Base-by-base conservation (phyloP, 2,797 vertebrate genomes). In the Arrhamphus sclerolepis region DNA sequence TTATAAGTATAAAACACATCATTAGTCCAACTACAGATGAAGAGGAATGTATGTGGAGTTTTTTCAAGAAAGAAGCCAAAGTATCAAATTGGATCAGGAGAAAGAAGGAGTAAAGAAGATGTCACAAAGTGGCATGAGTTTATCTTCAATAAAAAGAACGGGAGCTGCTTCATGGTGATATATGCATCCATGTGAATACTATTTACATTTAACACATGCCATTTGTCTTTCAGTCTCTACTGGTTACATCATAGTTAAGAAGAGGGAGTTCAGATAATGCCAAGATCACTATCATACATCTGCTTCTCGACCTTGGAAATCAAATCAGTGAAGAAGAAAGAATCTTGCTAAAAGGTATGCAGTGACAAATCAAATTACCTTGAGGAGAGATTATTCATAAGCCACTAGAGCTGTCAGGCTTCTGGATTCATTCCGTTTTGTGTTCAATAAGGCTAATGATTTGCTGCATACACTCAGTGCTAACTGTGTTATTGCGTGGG, bases 331-430 rank as follows among this genome's bases (percentile, higher is more conserved):
- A 78, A 77, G 68, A 77, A 72, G 86, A 87, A 10, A 56, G 46
- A 76, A 51, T 78, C 65, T 18, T 38, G 72, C 62, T 81, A 61
- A 70, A n/a, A 71, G 68, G 70, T 73, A 62, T 55, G 85, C 63
- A 24, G 76, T 63, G 77, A 88, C 84, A 79, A 89, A 89, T 87
- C 66, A 81, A 80, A 83, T 84, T 78, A 85, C 75, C 78, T 70
- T 46, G 55, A 66, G 46, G 61, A 80, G 78, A 81, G 79, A 84
- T 86, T 89, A 88, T 84, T 83, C 79, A 83, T 71, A 75, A 81
- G 70, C 62, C 73, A 72, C 61, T 51, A 42, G 72, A 75, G 75
- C 78, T 68, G 61, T 80, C 75, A 80, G 74, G 64, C 70, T 76
- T 79, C 85, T 57, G 80, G 65, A 84, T 85, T 76, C 71, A 77